Percentiles rank a stretch among this genome's conserved stretches.
Conservation (phyloP, 2,797 vertebrate species). For the Oreochromis grahami region DNA sequence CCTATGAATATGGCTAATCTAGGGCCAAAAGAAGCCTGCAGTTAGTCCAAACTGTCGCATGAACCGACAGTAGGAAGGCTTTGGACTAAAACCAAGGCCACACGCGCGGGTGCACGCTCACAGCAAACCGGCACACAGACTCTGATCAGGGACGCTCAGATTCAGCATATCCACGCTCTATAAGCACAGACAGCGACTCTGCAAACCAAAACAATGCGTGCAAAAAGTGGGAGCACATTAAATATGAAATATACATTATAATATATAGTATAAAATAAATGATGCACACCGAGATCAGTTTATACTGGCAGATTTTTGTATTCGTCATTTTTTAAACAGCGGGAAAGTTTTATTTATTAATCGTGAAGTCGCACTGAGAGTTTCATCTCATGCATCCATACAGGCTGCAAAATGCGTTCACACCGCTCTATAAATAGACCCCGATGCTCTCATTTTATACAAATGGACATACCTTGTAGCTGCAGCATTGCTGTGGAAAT, state of each 20-base stretch:
- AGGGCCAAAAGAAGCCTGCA: slow-evolving; percentile 14
- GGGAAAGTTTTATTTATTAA: background rate
- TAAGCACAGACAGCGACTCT: background rate
- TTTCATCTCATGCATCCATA: background rate
- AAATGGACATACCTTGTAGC: background rate
- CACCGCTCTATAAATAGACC: background rate
- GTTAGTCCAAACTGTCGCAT: slow-evolving; percentile 10
- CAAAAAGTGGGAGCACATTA: background rate
- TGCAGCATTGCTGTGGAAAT: background rate
- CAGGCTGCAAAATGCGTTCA: background rate
- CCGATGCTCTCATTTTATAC: background rate
- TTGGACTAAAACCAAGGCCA: slow-evolving; percentile 5
- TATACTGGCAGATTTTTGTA: background rate
- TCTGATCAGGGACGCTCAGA: background rate
- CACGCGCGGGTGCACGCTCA: background rate
- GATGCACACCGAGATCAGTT: background rate
- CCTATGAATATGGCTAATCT: slow-evolving; percentile 53
- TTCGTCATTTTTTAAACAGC: background rate
- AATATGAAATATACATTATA: background rate
- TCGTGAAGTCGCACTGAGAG: background rate
- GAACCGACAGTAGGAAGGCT: background rate
- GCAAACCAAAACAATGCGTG: background rate
- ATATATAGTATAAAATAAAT: background rate
- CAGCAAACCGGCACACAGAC: background rate
- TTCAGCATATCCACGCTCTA: background rate